phyloP scores from a whole-genome alignment of 2,888 invertebrate species.

The Syrista parreyssii region DNA sequence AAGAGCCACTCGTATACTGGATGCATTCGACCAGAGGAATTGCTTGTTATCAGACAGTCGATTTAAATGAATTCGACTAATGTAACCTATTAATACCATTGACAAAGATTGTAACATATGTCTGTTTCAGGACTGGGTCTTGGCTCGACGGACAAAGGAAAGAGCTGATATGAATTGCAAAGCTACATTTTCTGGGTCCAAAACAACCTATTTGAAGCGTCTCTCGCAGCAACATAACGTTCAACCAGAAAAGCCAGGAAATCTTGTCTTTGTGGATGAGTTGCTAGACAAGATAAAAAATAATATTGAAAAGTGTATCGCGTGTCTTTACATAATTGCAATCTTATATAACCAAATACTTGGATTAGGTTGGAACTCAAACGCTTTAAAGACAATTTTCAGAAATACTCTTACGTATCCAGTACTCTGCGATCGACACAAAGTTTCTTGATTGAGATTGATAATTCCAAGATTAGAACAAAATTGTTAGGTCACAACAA shows the following conservation, averaged over 20 bases:
- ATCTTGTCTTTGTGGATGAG: slow-evolving; percentile 89
- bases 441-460: too few relatives aligned
- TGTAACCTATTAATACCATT: slow-evolving; percentile 12
- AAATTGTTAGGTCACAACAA: too few relatives aligned
- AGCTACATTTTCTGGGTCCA: slow-evolving; percentile 67
- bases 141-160: slow-evolving; percentile 86
- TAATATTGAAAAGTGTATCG: slow-evolving; percentile 78
- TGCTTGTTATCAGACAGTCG: slow-evolving; percentile 69
- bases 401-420: too few relatives aligned
- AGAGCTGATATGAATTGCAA: slow-evolving; percentile 82
- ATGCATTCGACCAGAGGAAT: neutral
- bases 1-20: too few relatives aligned
- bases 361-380: too few relatives aligned
- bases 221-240: slow-evolving; percentile 89
- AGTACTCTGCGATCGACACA: too few relatives aligned
- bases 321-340: neutral
- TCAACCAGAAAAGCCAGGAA: slow-evolving; percentile 92
- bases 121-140: slow-evolving; percentile 70
- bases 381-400: too few relatives aligned
- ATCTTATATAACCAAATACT: too few relatives aligned
- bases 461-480: too few relatives aligned
- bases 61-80: neutral
- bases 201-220: slow-evolving; percentile 84
- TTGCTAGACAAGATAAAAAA: slow-evolving; percentile 81
- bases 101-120: slow-evolving; percentile 9